Conservation (phyloP, 2,797 vertebrate species). For the Hypotaenidia philippensis region DNA sequence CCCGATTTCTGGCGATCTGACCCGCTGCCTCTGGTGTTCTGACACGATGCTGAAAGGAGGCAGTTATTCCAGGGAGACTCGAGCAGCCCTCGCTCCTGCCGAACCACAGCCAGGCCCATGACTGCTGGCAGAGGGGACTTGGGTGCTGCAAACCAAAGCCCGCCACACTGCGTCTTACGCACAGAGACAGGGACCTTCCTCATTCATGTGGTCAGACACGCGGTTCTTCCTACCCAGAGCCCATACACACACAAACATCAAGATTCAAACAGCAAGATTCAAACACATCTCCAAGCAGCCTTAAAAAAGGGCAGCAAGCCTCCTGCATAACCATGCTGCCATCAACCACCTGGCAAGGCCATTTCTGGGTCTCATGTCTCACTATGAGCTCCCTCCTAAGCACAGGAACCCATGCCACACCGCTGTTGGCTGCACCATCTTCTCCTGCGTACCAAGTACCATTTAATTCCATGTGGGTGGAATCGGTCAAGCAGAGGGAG, state of each 20-base stretch:
- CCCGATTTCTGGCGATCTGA: background rate
- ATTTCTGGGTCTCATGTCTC: background rate
- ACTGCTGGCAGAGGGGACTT: no score
- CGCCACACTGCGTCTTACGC: background rate
- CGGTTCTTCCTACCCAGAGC: background rate
- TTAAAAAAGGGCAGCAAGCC: background rate
- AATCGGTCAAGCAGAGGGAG: background rate
- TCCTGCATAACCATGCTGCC: background rate
- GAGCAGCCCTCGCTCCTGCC: background rate
- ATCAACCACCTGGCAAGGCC: background rate
- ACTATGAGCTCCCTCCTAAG: background rate
- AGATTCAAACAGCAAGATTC: no score
- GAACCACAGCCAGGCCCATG: background rate
- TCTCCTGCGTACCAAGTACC: background rate
- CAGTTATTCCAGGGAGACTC: background rate
- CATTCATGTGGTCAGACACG: fast-evolving
- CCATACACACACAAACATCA: no score
- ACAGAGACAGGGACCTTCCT: background rate
- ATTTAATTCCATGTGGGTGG: background rate
- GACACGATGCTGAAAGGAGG: background rate
- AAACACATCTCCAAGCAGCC: background rate
- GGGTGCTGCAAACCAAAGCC: background rate
- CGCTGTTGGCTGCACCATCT: background rate
- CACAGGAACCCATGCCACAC: fast-evolving
- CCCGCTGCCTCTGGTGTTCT: background rate